Conservation (phyloP, 64 coral and sea anemone species). For the Anthopleura sola region DNA sequence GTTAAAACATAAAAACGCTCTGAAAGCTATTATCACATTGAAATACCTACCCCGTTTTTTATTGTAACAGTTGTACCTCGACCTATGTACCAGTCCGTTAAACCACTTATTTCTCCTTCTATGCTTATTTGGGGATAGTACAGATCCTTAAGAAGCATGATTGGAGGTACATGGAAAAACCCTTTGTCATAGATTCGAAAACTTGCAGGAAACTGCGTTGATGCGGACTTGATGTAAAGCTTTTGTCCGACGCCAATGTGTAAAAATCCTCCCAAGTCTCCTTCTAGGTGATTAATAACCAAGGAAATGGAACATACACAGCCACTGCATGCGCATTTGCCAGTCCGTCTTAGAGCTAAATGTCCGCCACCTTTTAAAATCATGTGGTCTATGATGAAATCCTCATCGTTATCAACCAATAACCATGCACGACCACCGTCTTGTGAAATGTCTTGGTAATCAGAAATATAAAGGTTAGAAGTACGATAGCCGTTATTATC, state of each 20-base stretch:
- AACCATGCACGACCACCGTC: conserved; percentile 80
- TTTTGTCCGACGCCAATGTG: conserved; percentile 57
- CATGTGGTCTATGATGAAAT: conserved; percentile 55
- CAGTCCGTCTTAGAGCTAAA: not conserved
- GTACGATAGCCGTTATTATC: conserved; percentile 84
- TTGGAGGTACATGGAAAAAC: conserved; percentile 63
- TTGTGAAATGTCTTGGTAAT: conserved; percentile 60
- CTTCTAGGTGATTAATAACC: conserved; percentile 54
- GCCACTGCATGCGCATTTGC: not conserved
- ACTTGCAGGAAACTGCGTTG: conserved; percentile 82
- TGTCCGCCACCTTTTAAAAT: conserved; percentile 48
- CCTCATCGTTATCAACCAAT: conserved; percentile 48
- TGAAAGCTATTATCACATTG: too few relatives aligned
- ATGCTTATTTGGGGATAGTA: conserved; percentile 51
- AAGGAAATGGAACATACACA: conserved; percentile 34
- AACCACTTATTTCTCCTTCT: conserved; percentile 69
- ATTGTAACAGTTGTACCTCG: conserved; percentile 64
- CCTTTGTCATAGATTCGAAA: conserved; percentile 83
- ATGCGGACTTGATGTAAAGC: conserved; percentile 50
- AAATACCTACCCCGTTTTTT: conserved; percentile 58
- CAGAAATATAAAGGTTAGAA: conserved; percentile 16
- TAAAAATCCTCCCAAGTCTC: conserved; percentile 75
- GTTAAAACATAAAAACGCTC: too few relatives aligned
- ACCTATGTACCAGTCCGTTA: conserved; percentile 62
- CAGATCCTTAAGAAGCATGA: conserved; percentile 64